Conservation (phyloP, 2,888 invertebrate genomes). For the Morpho deidamia region DNA sequence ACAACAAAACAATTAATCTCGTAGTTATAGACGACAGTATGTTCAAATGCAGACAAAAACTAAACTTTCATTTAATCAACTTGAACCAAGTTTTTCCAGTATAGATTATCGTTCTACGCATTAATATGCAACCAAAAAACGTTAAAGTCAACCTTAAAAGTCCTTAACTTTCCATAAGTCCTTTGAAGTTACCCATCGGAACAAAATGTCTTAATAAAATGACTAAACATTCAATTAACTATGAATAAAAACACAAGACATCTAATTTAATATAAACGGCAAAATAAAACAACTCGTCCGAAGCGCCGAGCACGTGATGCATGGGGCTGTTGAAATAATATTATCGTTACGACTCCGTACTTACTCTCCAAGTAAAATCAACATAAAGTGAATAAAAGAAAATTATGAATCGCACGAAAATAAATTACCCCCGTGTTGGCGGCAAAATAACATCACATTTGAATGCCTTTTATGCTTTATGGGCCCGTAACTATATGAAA, state of each 20-base stretch:
- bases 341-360: slow-evolving; percentile 75
- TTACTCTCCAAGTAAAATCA: slow-evolving; percentile 74
- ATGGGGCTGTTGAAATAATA: slow-evolving; percentile 76
- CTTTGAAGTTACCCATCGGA: too few species aligned
- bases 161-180: background rate
- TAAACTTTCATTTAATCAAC: too few species aligned
- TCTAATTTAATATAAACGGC: slow-evolving; percentile 54
- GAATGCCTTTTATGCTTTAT: slow-evolving; percentile 78
- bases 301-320: slow-evolving; percentile 52
- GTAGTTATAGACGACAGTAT: too few species aligned
- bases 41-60: too few species aligned
- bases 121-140: too few species aligned
- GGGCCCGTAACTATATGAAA: slow-evolving; percentile 74
- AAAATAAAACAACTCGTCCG: slow-evolving; percentile 54
- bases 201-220: background rate
- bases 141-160: too few species aligned
- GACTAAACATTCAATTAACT: slow-evolving; percentile 8
- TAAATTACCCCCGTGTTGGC: slow-evolving; percentile 76
- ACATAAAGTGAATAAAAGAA: slow-evolving; percentile 79
- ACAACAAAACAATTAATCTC: too few species aligned
- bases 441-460: slow-evolving; percentile 79
- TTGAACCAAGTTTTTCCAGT: too few species aligned
- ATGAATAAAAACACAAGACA: slow-evolving; percentile 28
- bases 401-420: slow-evolving; percentile 77
- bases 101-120: too few species aligned